These are phyloP conservation scores for Sesia apiformis DNA, from an alignment of 2,888 invertebrate genomes.

Conservation along the genomic window DNA sequence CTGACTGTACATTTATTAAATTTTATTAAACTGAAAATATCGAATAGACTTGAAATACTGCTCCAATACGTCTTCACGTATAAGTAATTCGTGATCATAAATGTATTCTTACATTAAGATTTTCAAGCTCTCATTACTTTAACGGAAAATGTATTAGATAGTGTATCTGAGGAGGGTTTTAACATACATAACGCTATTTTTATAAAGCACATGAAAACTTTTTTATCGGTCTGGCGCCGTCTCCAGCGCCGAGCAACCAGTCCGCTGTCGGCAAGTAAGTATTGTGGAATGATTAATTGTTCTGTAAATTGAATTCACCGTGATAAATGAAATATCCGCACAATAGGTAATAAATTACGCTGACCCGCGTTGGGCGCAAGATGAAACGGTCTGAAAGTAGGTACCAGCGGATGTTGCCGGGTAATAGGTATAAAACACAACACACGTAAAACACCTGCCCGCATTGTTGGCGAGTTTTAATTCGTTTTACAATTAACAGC, in stretches of 20 bases:
- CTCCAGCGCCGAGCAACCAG: slow-evolving; percentile 41
- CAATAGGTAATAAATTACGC: slow-evolving; percentile 74
- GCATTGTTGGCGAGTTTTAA: slow-evolving; percentile 35
- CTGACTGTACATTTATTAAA: no score
- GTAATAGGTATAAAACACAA: slow-evolving; percentile 59
- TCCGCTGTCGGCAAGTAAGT: slow-evolving; percentile 67
- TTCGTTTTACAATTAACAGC: slow-evolving; percentile 9
- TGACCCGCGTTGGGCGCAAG: slow-evolving; percentile 65
- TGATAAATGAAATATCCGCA: slow-evolving; percentile 74
- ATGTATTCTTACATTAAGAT: no score
- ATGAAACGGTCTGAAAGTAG: slow-evolving; percentile 66
- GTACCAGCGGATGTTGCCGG: slow-evolving; percentile 49
- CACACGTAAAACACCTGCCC: slow-evolving; percentile 57
- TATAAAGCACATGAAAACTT: slow-evolving; percentile 33
- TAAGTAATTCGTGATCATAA: no score
- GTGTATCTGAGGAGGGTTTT: no score
- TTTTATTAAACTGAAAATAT: no score
- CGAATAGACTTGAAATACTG: no score
- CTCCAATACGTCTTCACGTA: no score
- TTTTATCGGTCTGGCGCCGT: slow-evolving; percentile 28
- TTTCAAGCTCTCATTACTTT: no score
- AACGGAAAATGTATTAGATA: no score
- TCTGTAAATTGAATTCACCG: slow-evolving; percentile 73
- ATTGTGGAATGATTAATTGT: slow-evolving; percentile 73
- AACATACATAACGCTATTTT: slow-evolving; percentile 18